Base-by-base conservation (phyloP, 2,797 vertebrate species). In the Momotus momota region DNA sequence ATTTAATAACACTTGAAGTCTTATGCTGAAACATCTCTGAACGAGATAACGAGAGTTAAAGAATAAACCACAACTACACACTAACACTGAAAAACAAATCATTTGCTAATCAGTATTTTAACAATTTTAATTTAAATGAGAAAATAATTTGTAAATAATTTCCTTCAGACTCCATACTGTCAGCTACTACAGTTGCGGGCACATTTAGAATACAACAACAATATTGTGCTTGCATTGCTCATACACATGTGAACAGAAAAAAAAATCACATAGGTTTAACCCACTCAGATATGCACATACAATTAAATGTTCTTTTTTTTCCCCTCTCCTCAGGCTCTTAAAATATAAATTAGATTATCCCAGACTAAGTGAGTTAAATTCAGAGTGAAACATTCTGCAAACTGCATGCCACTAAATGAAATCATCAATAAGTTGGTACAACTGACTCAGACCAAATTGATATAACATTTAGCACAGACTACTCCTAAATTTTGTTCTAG, bases 1-100 rank as follows among this genome's bases (percentile, higher is more conserved):
- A 43, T 90, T 90, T 92, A 91, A 74, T 90, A 89, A 94, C 43
- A 77, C 31, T 65, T 82, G 14, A 55, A 46, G 22, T 75, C 58
- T 77, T 33, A 57, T 45, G 25, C 52, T 67, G 67, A 79, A 54
- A 48, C 10, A 19, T 21, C 38, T 82, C 55, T 49, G n/a, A 88
- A 66, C 5, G 51, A 49, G 29, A 64, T 80, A 77, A 77, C 16
- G 9, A 73, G 9, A 77, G 60, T 61, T 80, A 70, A 82, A 94
- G 35, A 79, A 74, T 45, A 82, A 90, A 89, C 27, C 26, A 90
- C 12, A 80, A 66, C 60, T 71, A 65, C 8, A 22, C 55, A 41
- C 12, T 19, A 91, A 80, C 29, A 66, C 9, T 70, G 49, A 79
- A 88, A 72, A 65, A 16, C 6, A 61, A 84, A 43, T 58, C 1